Evolutionary conservation across 2,888 invertebrate species (phyloP).

Genomic region (Leucozona laternaria): DNA sequence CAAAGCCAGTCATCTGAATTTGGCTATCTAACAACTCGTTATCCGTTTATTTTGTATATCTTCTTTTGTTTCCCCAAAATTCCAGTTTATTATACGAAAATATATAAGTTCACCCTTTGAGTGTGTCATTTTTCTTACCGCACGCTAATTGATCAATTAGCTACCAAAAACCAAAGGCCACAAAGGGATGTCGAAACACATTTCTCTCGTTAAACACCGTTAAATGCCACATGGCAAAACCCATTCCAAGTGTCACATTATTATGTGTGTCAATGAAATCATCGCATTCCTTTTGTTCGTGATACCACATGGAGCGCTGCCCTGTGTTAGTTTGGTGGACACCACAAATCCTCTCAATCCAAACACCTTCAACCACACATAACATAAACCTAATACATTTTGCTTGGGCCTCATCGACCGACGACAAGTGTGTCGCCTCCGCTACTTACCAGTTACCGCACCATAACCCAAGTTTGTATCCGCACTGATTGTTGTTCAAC

Average conservation of each 20-base stretch:
- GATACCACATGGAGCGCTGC: not conserved
- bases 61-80: not conserved
- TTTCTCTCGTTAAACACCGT: constrained; percentile 18
- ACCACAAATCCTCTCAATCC: constrained; percentile 36
- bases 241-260: constrained; percentile 67
- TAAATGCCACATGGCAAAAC: constrained; percentile 31
- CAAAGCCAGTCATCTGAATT: too few relatives aligned
- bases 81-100: not conserved
- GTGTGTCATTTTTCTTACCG: constrained; percentile 16
- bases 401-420: constrained; percentile 11
- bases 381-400: constrained; percentile 46
- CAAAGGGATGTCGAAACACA: not conserved
- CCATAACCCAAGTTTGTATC: constrained; percentile 2
- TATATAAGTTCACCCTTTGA: not conserved
- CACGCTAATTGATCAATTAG: constrained; percentile 71
- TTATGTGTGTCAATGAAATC: constrained; percentile 60
- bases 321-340: not conserved
- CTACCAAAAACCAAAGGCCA: constrained; percentile 6
- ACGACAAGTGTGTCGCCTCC: constrained; percentile 59
- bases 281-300: constrained; percentile 55
- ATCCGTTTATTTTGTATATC: not conserved
- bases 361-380: constrained; percentile 17
- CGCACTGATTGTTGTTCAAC: constrained; percentile 45
- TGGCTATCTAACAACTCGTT: too few relatives aligned
- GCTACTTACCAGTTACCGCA: constrained; percentile 1